Base-by-base conservation (phyloP, 2,113 vertebrate genomes). In the Ellobius talpinus region DNA sequence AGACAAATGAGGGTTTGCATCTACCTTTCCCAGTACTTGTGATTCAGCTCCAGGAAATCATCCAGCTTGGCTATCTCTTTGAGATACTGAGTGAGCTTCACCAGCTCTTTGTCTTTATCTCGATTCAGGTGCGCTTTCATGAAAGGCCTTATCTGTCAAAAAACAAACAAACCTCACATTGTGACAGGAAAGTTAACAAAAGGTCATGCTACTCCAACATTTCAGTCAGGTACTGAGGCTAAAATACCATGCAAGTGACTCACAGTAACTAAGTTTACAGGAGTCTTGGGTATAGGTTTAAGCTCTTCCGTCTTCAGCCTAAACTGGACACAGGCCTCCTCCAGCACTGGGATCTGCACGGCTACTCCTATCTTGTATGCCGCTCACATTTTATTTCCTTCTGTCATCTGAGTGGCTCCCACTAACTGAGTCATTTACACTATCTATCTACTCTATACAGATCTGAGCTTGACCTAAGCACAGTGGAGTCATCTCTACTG, bases 1-100 rank as follows among this genome's bases (percentile, higher is more conserved):
- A 89, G 21, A 1, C 90, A 94, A 97, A 93, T 33, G 19, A 89
- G 73, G 16, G 93, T 88, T 87, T 97, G 58, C 81, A 95, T 98
- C 98, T 98, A 99, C 99, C 99, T 99, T 99, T 99, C 99, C 99
- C 99, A 99, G 96, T 99, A 99, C 98, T 99, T 99, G 98, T 99
- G 99, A 98, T 99, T 99, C 96, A 99, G 99, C 79, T 99, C 99
- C 96, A 99, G 99, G 96, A 99, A 99, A 98, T 99, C 99, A 7
- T 99, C 99, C 97, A 99, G 98, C 97, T 99, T 99, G 97, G 99
- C 99, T 94, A 99, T 99, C 98, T 99, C 99, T 98, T 99, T 99
- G 97, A 99, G 99, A 97, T 99, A 99, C n/a, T 99, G 99, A 92
- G 99, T 99, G 95, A 99, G 99, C 98, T 99, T 99, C 96, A 99